A percentile compares a stretch with the other conserved stretches of the same genome.
These are phyloP conservation scores for Orestias chungarensis DNA, from an alignment of 2,797 vertebrate genomes.

Conservation along the genomic window DNA sequence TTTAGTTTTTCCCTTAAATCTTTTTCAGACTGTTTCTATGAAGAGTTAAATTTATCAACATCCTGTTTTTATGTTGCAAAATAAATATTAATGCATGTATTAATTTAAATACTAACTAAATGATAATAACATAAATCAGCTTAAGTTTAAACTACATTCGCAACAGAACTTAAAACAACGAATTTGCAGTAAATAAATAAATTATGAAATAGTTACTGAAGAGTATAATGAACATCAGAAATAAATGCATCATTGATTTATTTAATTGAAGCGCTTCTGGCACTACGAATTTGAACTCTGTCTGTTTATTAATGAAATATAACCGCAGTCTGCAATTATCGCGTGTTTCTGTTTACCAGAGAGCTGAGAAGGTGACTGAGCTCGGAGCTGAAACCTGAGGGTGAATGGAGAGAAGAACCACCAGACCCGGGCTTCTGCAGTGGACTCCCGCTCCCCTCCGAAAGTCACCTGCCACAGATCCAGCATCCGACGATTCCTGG, in stretches of 20 bases:
- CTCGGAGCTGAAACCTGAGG: slow-evolving; percentile 9
- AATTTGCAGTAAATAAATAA: neutral
- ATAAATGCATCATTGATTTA: neutral
- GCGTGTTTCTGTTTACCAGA: neutral
- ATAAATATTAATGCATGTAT: neutral
- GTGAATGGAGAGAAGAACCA: slow-evolving; percentile 64
- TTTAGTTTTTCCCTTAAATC: neutral
- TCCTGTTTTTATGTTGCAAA: neutral
- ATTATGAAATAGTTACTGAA: neutral
- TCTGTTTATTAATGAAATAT: neutral
- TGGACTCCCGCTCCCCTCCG: slow-evolving; percentile 68
- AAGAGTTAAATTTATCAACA: neutral
- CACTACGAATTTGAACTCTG: neutral
- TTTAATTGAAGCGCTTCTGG: neutral
- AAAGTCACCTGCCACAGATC: slow-evolving; percentile 52
- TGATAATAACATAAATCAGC: too few species aligned
- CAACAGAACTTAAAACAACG: too few species aligned
- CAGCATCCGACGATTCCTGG: slow-evolving; percentile 55
- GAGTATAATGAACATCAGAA: neutral
- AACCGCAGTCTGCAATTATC: too few species aligned
- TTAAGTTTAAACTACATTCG: too few species aligned
- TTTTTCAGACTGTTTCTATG: neutral
- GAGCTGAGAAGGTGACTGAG: slow-evolving; percentile 28
- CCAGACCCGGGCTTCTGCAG: slow-evolving; percentile 47
- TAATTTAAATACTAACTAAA: neutral